These are phyloP conservation scores for Motacilla alba DNA, from an alignment of 2,113 vertebrate genomes.

Conservation along the genomic window DNA sequence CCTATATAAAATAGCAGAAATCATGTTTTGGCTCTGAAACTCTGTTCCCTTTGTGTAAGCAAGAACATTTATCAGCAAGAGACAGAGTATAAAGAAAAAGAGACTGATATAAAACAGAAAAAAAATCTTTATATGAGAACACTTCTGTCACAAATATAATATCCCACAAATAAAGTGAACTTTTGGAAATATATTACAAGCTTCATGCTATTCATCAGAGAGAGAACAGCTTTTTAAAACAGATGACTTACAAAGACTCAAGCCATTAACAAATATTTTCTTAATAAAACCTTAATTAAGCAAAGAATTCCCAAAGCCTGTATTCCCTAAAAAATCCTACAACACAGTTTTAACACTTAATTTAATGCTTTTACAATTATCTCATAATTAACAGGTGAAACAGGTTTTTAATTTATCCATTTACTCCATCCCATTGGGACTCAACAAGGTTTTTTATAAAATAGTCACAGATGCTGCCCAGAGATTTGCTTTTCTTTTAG, in stretches of 20 bases:
- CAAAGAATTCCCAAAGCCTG: not conserved
- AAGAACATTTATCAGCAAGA: not conserved
- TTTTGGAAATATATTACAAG: not conserved
- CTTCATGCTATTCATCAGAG: not conserved
- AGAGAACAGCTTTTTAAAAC: not conserved
- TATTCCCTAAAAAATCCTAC: not conserved
- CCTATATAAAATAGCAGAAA: not conserved
- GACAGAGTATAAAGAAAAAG: not conserved
- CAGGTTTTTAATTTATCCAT: not conserved
- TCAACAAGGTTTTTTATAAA: not conserved
- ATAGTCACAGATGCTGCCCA: not conserved
- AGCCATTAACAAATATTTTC: not conserved
- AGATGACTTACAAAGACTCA: not conserved
- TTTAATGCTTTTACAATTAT: not conserved
- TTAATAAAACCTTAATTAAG: not conserved
- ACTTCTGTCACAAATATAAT: not conserved
- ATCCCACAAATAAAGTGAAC: not conserved
- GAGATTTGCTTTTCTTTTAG: not conserved
- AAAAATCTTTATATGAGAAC: not conserved
- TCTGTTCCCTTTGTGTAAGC: not conserved
- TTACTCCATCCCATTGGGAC: not conserved
- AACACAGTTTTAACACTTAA: not conserved
- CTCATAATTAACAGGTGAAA: not conserved
- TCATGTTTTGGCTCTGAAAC: not conserved
- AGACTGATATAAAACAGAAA: not conserved